phyloP scores from a whole-genome alignment of 2,888 invertebrate genomes.

The Thereva nobilitata region DNA sequence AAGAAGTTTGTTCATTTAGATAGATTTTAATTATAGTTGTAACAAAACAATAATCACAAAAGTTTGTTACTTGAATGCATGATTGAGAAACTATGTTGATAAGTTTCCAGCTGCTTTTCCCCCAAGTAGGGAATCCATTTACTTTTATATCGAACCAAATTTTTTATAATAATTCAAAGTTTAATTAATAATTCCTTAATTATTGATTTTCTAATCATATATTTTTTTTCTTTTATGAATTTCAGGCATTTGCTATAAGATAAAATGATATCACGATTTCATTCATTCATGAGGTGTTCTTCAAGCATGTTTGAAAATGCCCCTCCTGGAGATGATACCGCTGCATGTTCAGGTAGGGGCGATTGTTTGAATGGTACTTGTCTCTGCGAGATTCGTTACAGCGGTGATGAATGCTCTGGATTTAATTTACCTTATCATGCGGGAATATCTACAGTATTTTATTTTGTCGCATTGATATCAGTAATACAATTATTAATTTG shows the following conservation, averaged over 20 bases:
- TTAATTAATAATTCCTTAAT: no score
- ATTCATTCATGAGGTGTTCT: conserved; percentile 59
- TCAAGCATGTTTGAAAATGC: conserved; percentile 53
- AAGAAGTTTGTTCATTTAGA: no score
- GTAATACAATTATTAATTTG: conserved; percentile 84
- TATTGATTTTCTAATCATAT: not conserved
- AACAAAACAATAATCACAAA: no score
- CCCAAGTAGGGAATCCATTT: no score
- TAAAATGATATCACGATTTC: conserved; percentile 55
- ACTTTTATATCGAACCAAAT: no score
- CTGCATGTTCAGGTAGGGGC: conserved; percentile 80
- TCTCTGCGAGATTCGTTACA: conserved; percentile 85
- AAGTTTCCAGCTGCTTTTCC: no score
- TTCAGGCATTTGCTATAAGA: conserved; percentile 33
- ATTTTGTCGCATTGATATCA: conserved; percentile 81
- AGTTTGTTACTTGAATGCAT: no score
- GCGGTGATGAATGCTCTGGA: conserved; percentile 80
- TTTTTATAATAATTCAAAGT: no score
- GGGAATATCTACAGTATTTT: conserved; percentile 75
- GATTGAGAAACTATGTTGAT: no score
- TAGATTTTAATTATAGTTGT: no score
- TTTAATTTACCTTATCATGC: conserved; percentile 82
- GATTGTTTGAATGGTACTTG: conserved; percentile 92
- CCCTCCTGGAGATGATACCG: conserved; percentile 49
- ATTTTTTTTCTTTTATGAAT: conserved; percentile 11